These are phyloP conservation scores for Pseudopipra pipra DNA, from an alignment of 2,113 vertebrate genomes.

Conservation along the genomic window DNA sequence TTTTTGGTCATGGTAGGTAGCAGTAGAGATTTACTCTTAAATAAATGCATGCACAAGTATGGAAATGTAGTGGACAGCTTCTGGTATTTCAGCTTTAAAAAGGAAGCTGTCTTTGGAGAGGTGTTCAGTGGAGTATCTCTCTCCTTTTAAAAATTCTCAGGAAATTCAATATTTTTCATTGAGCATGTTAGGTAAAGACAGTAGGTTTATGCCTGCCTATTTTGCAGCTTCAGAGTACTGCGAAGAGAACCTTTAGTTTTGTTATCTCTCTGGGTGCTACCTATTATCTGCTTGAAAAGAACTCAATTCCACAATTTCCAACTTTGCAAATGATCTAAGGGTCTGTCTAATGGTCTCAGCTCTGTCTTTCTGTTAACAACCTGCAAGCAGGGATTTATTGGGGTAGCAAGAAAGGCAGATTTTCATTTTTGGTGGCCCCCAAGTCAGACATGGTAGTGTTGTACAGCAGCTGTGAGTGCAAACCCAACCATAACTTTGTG, in stretches of 20 bases:
- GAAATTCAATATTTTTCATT: neutral
- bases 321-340: neutral
- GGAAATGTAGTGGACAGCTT: neutral
- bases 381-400: neutral
- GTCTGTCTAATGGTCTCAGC: neutral
- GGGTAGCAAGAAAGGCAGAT: neutral
- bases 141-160: neutral
- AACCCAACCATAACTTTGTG: neutral
- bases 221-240: neutral
- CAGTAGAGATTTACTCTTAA: neutral
- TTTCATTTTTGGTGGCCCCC: neutral
- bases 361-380: neutral
- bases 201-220: neutral
- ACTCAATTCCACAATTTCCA: neutral
- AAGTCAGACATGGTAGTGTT: neutral
- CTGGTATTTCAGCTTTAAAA: neutral
- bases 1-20: accelerated
- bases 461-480: neutral
- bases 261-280: neutral
- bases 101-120: neutral
- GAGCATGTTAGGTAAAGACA: neutral
- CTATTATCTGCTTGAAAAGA: neutral
- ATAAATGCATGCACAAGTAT: neutral
- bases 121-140: neutral
- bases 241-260: neutral